These are phyloP conservation scores for Tetrao urogallus DNA, from an alignment of 2,113 vertebrate species.

Conservation along the genomic window DNA sequence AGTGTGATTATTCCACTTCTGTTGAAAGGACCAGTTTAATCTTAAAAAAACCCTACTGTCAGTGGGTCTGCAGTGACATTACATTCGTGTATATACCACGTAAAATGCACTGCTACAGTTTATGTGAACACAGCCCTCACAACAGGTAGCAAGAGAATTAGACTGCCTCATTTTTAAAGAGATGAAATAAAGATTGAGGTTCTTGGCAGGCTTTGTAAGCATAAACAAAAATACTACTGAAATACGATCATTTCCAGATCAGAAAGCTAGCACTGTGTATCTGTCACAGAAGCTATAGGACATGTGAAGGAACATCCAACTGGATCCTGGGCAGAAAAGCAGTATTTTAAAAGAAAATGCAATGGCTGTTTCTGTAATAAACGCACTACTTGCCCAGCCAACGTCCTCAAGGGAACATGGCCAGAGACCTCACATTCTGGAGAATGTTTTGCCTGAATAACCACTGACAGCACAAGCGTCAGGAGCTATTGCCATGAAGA, in stretches of 20 bases:
- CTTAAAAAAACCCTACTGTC: neutral
- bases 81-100: neutral
- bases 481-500: neutral
- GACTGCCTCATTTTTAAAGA: neutral
- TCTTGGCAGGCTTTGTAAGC: neutral
- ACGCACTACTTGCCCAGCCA: neutral
- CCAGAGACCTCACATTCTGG: neutral
- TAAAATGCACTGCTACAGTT: neutral
- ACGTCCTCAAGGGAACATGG: neutral
- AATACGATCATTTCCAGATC: neutral
- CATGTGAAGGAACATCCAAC: neutral
- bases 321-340: rapidly evolving
- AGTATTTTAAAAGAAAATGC: neutral
- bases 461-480: neutral
- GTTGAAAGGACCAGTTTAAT: neutral
- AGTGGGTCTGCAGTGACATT: neutral
- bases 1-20: neutral
- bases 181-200: neutral
- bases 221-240: neutral
- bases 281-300: neutral
- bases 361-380: neutral
- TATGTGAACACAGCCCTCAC: neutral
- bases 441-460: neutral
- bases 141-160: neutral
- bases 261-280: neutral